Conservation (phyloP, 1,140 invertebrate species). For the Bombus turneri region DNA sequence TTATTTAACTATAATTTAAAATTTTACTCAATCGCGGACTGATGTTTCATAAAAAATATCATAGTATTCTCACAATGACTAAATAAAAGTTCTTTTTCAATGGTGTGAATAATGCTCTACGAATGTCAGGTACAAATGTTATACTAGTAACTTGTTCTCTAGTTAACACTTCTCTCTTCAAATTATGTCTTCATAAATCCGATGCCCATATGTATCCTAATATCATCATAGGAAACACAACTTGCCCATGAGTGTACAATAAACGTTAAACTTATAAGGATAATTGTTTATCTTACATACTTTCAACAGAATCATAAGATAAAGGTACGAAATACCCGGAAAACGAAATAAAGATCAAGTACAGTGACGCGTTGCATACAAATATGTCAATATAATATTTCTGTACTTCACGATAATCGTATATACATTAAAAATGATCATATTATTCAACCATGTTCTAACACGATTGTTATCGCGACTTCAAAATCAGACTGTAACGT, state of each 20-base stretch:
- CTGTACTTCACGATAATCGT: conserved; percentile 4
- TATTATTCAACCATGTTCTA: conserved; percentile 16
- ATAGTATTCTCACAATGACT: conserved; percentile 16
- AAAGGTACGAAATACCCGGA: conserved; percentile 53
- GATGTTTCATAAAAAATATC: conserved; percentile 41
- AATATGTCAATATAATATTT: conserved; percentile 37
- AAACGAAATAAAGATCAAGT: conserved; percentile 59
- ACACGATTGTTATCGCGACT: conserved; percentile 28
- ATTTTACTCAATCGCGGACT: conserved; percentile 13
- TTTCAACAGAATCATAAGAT: conserved; percentile 72
- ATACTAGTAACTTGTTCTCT: conserved; percentile 65
- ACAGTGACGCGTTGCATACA: conserved; percentile 69
- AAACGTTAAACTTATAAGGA: conserved; percentile 70
- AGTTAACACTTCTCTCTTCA: conserved; percentile 56
- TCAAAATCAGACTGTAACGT: conserved; percentile 17
- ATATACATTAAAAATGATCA: conserved; percentile 16
- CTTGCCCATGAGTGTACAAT: conserved; percentile 62
- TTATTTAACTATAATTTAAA: conserved; percentile 30
- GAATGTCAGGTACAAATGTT: conserved; percentile 78
- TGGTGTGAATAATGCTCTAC: conserved; percentile 62
- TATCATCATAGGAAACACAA: conserved; percentile 75
- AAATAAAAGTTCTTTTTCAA: conserved; percentile 44
- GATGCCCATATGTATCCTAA: conserved; percentile 67
- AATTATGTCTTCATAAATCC: conserved; percentile 51
- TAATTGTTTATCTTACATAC: conserved; percentile 79